Base-by-base conservation (phyloP, 2,888 invertebrate species). In the Drosophila infuscata region DNA sequence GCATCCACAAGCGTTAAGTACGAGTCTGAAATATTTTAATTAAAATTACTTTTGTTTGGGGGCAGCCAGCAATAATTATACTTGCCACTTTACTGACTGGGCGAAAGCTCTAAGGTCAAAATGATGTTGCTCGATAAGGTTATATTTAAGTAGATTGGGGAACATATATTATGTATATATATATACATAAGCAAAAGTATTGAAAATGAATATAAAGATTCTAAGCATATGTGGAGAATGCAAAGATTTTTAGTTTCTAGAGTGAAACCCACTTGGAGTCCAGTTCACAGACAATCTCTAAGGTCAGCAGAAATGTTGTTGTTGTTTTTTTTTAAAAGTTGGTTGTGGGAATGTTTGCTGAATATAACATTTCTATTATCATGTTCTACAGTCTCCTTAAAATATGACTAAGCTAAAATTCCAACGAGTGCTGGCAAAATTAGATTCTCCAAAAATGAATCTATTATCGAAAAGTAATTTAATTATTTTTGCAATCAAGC, bases 11-110 rank as follows among this genome's bases (percentile, higher is more conserved):
- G 35, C 81, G 71, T 62, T 67, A 83, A 81, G 72, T 76, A 81
- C 8, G 20, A 41, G 71, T 71, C 68, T 70, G 87, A 84, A 84
- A 78, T 82, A 76, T 87, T 82, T 85, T 85, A 89, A 89, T 89
- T 85, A 87, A 89, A 88, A 78, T 69, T 70, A 76, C 84, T 78
- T 25, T 57, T 74, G 51, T 72, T 81, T 74, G 52, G 9, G 20
- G 17, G 25, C 33, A 15, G 17, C 9, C 36, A 51, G 52, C 30
- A 57, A 54, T 29, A 54, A 36, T 36, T 54, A 36, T 4, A 17
- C 17, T n/a, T 36, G 1, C n/a, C 11, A 36, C 36, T 36, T 12
- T 36, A 36, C 20, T 5, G 11, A 36, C 25, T 36, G 4, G 29
- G 6, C 6, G 3, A 25, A 35, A 2, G 33, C 3, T 33, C 20